Evolutionary conservation across 1,140 invertebrate species (phyloP), one percentile per base, ranked within the genome.

Genomic region (Grapholita molesta): DNA sequence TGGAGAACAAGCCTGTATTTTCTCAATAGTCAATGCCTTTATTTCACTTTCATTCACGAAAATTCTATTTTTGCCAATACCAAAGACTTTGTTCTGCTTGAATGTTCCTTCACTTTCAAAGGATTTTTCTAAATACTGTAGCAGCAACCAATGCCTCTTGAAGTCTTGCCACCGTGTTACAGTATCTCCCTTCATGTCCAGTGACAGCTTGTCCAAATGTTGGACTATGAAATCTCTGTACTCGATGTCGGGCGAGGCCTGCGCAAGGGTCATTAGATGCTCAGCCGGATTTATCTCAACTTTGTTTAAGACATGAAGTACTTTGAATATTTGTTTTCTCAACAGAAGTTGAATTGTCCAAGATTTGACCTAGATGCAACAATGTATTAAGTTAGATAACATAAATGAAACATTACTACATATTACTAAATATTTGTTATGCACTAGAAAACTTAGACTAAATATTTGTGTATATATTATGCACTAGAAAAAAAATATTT

Each of bases 281-380:
- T 91, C 83, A 38, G 91, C 75, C 38, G 94, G 92, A 79, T 94
- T 91, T 69, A 94, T 88, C 70, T 91, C 90, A 24, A 94, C 92
- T 86, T 95, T 95, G 69, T 90, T 91, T 67, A 95, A 77, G 72
- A 95, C 92, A 84, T 94, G 94, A 11, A 94, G 92, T 28, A 94
- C 94, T 88, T 93, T 93, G 73, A 93, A 94, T 78, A 95, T 93
- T 80, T 95, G 94, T 75, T 92, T 93, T 69, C 94, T 90, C n/a
- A 89, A 82, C 23, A 95, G 75, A 25, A 95, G 82, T 77, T 95
- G 94, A 2, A 92, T 83, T 15, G 94, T 92, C 94, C 94, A 95
- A 67, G 89, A 86, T 75, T 93, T 92, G 5, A 95, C 94, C 92
- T 95, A 85, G 70, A 68, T 33, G 21, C 9, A 35, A 61, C 25